Evolutionary conservation across 2,113 vertebrate species (phyloP).

Genomic region (Myotis brandtii): DNA sequence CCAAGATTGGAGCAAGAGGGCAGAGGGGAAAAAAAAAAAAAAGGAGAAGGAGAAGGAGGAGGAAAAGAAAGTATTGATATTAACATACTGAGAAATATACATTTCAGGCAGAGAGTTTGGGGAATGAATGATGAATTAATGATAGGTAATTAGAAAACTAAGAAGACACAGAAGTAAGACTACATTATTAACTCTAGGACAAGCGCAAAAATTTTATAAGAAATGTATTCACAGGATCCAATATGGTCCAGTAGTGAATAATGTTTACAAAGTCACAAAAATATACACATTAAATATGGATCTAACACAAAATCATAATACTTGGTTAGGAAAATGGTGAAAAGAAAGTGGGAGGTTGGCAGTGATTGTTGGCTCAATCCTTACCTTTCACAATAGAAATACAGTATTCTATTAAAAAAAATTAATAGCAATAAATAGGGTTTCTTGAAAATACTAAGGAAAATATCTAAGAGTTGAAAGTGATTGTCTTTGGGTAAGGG

Average conservation of each 20-base stretch:
- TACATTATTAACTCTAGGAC: constrained; percentile 7
- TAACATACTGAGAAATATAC: background rate
- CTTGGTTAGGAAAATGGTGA: background rate
- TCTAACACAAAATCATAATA: background rate
- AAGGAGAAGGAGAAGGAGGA: too few relatives aligned
- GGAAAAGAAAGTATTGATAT: background rate
- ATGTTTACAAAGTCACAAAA: background rate
- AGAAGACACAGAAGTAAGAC: background rate
- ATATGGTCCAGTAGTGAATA: background rate
- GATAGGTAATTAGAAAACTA: background rate
- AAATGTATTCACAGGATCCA: background rate
- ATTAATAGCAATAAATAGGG: background rate
- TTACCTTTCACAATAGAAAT: background rate
- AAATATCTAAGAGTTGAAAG: background rate
- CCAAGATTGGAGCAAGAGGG: background rate
- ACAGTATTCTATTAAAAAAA: background rate
- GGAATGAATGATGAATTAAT: background rate
- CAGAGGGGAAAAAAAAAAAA: background rate
- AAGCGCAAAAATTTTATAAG: background rate
- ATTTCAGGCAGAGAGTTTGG: background rate
- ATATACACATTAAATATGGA: background rate
- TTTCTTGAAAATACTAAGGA: constrained; percentile 39
- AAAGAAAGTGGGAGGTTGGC: background rate
- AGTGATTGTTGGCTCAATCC: background rate
- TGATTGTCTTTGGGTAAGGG: background rate